Evolutionary conservation across 2,113 vertebrate species (phyloP).

Genomic region (Oceanites oceanicus): DNA sequence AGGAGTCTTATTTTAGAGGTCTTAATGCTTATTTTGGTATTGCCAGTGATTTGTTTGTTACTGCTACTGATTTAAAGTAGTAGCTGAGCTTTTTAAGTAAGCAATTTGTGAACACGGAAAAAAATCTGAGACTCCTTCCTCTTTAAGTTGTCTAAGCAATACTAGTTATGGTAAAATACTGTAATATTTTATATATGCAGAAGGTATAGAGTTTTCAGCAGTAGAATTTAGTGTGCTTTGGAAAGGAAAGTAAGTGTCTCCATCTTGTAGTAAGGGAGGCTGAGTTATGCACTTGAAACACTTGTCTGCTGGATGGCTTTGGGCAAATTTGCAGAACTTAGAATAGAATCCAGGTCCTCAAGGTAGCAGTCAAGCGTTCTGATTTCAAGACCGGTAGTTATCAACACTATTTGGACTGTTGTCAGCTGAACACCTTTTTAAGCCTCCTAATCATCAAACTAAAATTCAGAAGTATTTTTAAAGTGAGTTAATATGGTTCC

Average conservation of each 20-base stretch:
- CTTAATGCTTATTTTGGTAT: not conserved
- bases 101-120: not conserved
- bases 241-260: not conserved
- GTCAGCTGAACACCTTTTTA: not conserved
- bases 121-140: not conserved
- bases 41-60: not conserved
- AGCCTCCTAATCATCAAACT: not conserved
- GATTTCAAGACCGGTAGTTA: not conserved
- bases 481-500: not conserved
- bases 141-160: not conserved
- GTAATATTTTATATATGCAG: not conserved
- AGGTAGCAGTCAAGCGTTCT: not conserved
- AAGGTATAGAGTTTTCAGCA: not conserved
- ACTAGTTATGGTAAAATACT: not conserved
- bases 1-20: not conserved
- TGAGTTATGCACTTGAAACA: not conserved
- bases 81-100: not conserved
- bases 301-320: constrained; percentile 9
- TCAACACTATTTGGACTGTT: not conserved
- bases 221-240: not conserved
- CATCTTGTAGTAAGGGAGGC: not conserved
- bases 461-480: not conserved
- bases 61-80: not conserved
- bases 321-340: not conserved
- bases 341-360: not conserved